A percentile compares a stretch with the other conserved stretches of the same genome.
Evolutionary conservation across 2,113 vertebrate species (phyloP).

Genomic region (Myrmecophaga tridactyla): DNA sequence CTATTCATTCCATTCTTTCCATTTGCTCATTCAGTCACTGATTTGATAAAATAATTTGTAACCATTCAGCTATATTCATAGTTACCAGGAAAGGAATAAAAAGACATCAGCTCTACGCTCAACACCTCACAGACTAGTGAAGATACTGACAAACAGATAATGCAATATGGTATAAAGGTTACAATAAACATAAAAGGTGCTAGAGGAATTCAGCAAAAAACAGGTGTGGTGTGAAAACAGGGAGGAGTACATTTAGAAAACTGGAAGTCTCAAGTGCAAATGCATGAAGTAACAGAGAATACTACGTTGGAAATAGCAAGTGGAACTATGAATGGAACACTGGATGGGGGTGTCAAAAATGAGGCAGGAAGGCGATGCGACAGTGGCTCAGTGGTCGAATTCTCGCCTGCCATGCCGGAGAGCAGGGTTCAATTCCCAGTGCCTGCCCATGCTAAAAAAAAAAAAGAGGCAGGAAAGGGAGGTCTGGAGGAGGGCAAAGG

Average conservation of each 20-base stretch:
- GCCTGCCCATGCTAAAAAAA: no score
- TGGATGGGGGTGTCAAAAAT: background rate
- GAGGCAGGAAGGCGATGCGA: background rate
- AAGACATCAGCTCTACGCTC: background rate
- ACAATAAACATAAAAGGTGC: background rate
- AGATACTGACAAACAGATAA: background rate
- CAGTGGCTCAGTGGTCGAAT: no score
- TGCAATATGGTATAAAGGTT: background rate
- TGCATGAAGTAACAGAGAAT: background rate
- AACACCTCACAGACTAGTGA: background rate
- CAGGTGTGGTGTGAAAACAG: background rate
- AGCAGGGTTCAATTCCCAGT: no score
- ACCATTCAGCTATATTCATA: background rate
- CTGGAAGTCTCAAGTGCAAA: background rate
- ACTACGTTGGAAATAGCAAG: background rate
- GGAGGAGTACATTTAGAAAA: background rate
- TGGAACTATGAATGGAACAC: background rate
- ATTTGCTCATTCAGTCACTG: slow-evolving; percentile 1
- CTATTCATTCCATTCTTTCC: background rate
- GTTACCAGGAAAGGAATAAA: slow-evolving; percentile 26
- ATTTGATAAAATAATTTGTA: slow-evolving; percentile 16
- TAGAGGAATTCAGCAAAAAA: background rate
- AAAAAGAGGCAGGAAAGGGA: no score
- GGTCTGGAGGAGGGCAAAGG: no score
- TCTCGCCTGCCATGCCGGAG: no score